Evolutionary conservation across 1,140 invertebrate species (phyloP).

Genomic region (Drosophila navojoa): DNA sequence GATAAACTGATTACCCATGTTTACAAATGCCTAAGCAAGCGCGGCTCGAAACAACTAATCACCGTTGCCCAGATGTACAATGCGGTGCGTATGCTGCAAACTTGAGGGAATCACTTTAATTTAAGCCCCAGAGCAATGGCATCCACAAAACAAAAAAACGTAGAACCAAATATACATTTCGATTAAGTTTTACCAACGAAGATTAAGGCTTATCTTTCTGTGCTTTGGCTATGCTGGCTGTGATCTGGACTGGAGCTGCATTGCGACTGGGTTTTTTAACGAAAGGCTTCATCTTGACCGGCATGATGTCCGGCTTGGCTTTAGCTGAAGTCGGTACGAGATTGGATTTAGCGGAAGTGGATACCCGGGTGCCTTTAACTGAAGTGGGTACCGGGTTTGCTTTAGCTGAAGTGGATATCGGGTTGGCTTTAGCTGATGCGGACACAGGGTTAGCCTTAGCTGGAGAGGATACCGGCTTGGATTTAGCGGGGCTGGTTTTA

Average conservation of each 20-base stretch:
- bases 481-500: background rate
- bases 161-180: conserved; percentile 1
- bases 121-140: conserved; percentile 7
- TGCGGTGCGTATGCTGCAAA: conserved; percentile 70
- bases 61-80: conserved; percentile 80
- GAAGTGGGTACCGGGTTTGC: background rate
- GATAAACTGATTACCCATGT: conserved; percentile 63
- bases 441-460: no score
- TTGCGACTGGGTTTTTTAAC: no score
- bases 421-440: background rate
- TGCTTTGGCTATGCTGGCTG: background rate
- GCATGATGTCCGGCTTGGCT: background rate
- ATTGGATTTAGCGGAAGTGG: no score
- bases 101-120: conserved; percentile 53
- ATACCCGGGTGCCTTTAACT: background rate
- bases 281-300: no score
- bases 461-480: background rate
- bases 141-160: background rate
- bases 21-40: conserved; percentile 61
- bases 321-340: background rate
- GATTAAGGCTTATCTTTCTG: background rate
- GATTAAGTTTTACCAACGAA: background rate
- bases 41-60: conserved; percentile 60
- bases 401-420: no score
- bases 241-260: no score